Evolutionary conservation across 2,888 invertebrate genomes (phyloP).

Genomic region (Chrysotoxum bicinctum): DNA sequence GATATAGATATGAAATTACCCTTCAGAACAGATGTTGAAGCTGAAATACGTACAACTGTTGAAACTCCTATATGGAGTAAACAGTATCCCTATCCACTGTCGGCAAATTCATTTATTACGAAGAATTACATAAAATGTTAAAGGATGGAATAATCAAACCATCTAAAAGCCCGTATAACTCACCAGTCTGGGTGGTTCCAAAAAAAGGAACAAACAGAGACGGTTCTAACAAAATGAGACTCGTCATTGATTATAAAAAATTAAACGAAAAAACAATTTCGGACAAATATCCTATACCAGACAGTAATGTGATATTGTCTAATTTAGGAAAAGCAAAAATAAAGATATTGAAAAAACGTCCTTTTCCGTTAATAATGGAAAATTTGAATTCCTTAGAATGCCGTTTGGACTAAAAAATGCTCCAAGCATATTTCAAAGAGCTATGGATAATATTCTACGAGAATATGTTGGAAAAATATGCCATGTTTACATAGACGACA

Average conservation of each 20-base stretch:
- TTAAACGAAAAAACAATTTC: conserved; percentile 20
- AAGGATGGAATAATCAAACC: neutral
- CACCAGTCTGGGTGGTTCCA: conserved; percentile 11
- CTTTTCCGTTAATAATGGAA: neutral
- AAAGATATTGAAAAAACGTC: neutral
- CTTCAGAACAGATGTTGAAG: neutral
- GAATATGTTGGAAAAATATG: neutral
- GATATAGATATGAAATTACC: neutral
- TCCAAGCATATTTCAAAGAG: neutral
- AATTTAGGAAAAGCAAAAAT: conserved; percentile 19
- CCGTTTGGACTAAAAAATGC: neutral
- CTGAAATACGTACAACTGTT: neutral
- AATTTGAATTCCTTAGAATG: neutral
- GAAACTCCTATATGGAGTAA: neutral
- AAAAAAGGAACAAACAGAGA: conserved; percentile 31
- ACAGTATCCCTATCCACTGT: neutral
- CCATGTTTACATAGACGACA: neutral
- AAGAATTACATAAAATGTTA: neutral
- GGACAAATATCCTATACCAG: conserved; percentile 18
- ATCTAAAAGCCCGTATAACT: neutral
- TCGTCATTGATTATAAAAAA: conserved; percentile 26
- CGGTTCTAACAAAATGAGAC: neutral
- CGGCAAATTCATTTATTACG: neutral
- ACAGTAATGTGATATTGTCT: conserved; percentile 14
- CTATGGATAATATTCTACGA: neutral